phyloP scores from a whole-genome alignment of 2,888 invertebrate genomes.

The Thymelicus sylvestris region DNA sequence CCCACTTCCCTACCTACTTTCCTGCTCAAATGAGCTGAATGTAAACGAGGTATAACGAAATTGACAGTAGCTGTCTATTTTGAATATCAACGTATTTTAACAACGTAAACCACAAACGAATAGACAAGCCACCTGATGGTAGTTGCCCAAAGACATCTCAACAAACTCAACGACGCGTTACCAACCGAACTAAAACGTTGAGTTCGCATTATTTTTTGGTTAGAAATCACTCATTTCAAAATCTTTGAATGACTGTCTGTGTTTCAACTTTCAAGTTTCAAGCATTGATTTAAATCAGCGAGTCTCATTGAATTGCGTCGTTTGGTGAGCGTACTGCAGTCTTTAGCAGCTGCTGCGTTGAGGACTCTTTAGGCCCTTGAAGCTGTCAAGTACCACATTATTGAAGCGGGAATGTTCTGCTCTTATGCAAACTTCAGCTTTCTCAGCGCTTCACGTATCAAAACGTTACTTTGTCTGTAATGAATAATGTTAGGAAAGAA shows the following conservation, averaged over 20 bases:
- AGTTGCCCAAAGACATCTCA: no score
- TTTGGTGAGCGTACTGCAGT: constrained; percentile 42
- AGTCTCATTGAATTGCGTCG: constrained; percentile 22
- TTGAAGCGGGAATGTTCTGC: constrained; percentile 50
- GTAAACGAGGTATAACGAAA: no score
- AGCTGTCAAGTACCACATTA: constrained; percentile 51
- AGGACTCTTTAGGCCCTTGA: constrained; percentile 60
- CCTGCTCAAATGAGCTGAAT: no score
- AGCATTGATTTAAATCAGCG: constrained; percentile 26
- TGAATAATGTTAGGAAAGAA: constrained; percentile 24
- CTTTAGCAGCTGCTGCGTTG: constrained; percentile 64
- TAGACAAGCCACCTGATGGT: no score
- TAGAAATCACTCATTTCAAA: no score
- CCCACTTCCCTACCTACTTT: no score
- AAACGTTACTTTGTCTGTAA: constrained; percentile 42
- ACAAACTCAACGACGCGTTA: no score
- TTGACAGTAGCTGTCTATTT: no score
- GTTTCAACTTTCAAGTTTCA: not conserved
- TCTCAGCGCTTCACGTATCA: constrained; percentile 50
- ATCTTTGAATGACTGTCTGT: not conserved
- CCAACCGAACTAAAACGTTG: no score
- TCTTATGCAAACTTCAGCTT: constrained; percentile 54
- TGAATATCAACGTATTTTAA: no score
- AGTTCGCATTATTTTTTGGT: no score
- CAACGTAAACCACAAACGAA: no score